Base-by-base conservation (phyloP, 2,888 invertebrate species). In the Loripinus fragilis region DNA sequence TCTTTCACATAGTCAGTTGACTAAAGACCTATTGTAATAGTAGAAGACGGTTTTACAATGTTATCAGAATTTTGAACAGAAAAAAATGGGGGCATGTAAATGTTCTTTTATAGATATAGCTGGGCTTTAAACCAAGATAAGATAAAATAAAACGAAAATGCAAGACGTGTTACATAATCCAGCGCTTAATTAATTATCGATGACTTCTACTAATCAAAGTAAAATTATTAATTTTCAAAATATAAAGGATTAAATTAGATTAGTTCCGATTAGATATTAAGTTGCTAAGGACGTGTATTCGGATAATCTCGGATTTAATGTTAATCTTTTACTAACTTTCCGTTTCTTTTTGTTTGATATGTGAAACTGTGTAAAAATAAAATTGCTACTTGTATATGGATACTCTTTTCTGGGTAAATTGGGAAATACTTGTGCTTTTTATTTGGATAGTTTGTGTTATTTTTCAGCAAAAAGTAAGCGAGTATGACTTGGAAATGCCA, bases 271-370 rank as follows among this genome's bases (percentile, higher is more conserved):
- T 65, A 64, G 55, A 48, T 68, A 20, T 52, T 72, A 72, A 68
- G 83, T 83, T 83, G 83, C 83, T 80, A 83, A 80, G 83, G 79
- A 72, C 64, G 38, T 38, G 25, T 33, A 68, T 52, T 77, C 70
- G 70, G 74, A 70, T 48, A 70, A 77, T 76, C 70, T 78, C 80
- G 65, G 77, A n/a, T 23, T 45, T 71, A 33, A 73, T 69, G 64
- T 69, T 67, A 60, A 60, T 60, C 60, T 30, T 30, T 60, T 15
- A n/a, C n/a, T n/a, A 33, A 60, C 60, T 60, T 60, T 60, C 60
- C 17, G 10, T 60, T 60, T 60, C 33, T 17, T 60, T 55, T 55
- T 8, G 28, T 28, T 33, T 12, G 38, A 8, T 38, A 8, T 38
- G 38, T 38, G 38, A 38, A n/a, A n/a, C 12, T 38, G 12, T 38